phyloP scores from a whole-genome alignment of 2,888 invertebrate species.

The Isotomurus palustris region DNA sequence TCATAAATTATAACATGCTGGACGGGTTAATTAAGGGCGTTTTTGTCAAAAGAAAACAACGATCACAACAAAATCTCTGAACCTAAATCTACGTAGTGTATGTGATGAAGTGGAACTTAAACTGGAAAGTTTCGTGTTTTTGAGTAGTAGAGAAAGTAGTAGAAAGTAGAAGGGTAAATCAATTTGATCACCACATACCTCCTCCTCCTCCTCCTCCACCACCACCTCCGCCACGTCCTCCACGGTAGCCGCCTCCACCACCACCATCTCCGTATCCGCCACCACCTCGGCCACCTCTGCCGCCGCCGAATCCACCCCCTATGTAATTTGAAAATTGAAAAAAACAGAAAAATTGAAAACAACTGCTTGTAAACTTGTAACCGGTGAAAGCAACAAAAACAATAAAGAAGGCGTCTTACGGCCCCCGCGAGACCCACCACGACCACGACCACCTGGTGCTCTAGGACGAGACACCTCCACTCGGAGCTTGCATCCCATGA shows the following conservation, averaged over 20 bases:
- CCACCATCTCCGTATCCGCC: constrained; percentile 50
- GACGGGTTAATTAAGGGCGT: too few relatives aligned
- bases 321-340: constrained; percentile 54
- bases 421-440: constrained; percentile 19
- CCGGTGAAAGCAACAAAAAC: background rate
- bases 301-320: constrained; percentile 64
- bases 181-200: constrained; percentile 53
- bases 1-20: too few relatives aligned
- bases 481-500: constrained; percentile 78
- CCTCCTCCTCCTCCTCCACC: constrained; percentile 54
- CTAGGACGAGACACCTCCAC: constrained; percentile 73
- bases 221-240: constrained; percentile 36
- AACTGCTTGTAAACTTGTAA: background rate
- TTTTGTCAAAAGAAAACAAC: too few relatives aligned
- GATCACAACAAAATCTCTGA: too few relatives aligned
- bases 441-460: constrained; percentile 44
- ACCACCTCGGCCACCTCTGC: constrained; percentile 58
- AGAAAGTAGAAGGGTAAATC: too few relatives aligned
- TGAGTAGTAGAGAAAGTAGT: too few relatives aligned
- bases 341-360: background rate
- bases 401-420: background rate
- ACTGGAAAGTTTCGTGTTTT: too few relatives aligned
- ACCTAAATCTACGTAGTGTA: too few relatives aligned
- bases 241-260: constrained; percentile 38
- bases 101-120: too few relatives aligned